These are phyloP conservation scores for Sitodiplosis mosellana DNA, from an alignment of 1,140 invertebrate genomes.

Conservation along the genomic window DNA sequence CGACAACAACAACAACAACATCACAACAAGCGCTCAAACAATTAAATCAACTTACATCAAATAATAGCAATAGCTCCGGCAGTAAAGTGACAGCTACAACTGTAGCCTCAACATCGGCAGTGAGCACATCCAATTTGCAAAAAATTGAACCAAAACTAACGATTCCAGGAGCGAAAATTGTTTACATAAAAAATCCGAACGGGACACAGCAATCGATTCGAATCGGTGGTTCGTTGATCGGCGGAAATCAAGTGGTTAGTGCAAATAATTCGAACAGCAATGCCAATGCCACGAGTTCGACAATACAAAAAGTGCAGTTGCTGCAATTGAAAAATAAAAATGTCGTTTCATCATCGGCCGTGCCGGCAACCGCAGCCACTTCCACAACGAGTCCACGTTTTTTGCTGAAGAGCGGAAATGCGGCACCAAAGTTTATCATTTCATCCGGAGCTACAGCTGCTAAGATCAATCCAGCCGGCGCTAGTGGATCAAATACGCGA, in stretches of 20 bases:
- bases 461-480: background rate
- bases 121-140: background rate
- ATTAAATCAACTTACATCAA: background rate
- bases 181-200: background rate
- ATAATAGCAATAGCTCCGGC: background rate
- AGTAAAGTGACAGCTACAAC: background rate
- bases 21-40: background rate
- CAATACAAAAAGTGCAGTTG: background rate
- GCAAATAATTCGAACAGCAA: background rate
- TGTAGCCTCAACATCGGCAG: background rate
- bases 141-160: background rate
- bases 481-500: background rate
- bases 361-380: background rate
- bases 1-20: background rate
- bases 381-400: background rate
- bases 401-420: background rate
- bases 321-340: background rate
- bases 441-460: background rate
- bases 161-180: background rate
- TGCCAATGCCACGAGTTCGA: background rate
- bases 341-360: too few species aligned
- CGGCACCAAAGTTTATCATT: background rate
- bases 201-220: background rate
- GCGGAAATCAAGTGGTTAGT: background rate
- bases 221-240: background rate